phyloP scores from a whole-genome alignment of 2,113 vertebrate genomes.

The Isichthys henryi region DNA sequence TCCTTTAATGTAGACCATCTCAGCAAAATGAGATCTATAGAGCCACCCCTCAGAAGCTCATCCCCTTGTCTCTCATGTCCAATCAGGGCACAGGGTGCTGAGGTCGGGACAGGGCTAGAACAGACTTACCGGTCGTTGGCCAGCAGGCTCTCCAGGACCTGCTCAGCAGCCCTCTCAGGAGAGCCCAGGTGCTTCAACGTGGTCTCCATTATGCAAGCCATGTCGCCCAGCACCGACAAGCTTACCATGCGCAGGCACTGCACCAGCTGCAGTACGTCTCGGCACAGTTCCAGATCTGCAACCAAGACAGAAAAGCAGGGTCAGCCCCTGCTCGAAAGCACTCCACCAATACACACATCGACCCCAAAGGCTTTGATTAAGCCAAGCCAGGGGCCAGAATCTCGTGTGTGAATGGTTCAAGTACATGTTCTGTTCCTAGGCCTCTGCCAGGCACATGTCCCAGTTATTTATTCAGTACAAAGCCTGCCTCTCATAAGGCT shows the following conservation, averaged over 20 bases:
- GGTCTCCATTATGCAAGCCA: conserved; percentile 83
- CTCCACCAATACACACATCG: neutral
- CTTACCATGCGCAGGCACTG: conserved; percentile 81
- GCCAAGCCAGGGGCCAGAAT: neutral
- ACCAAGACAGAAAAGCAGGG: neutral
- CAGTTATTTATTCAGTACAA: neutral
- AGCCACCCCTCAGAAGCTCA: neutral
- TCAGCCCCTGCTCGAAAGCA: neutral
- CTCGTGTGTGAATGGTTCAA: neutral
- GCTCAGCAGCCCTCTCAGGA: conserved; percentile 80
- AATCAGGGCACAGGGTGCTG: conserved; percentile 52
- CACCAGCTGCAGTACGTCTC: conserved; percentile 80
- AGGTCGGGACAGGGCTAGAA: neutral
- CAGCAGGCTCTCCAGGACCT: conserved; percentile 80
- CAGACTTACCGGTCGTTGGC: conserved; percentile 45
- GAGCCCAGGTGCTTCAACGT: conserved; percentile 78
- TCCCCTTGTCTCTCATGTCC: neutral
- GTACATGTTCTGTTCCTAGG: neutral
- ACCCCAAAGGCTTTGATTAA: neutral
- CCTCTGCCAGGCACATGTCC: neutral
- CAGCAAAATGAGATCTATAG: neutral
- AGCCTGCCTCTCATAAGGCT: neutral
- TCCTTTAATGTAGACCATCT: too few relatives aligned
- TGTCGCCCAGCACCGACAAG: conserved; percentile 70
- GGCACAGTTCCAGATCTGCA: conserved; percentile 72